phyloP scores from a whole-genome alignment of 37 sponge, comb jelly and placozoan species.

The Crambe crambe region DNA sequence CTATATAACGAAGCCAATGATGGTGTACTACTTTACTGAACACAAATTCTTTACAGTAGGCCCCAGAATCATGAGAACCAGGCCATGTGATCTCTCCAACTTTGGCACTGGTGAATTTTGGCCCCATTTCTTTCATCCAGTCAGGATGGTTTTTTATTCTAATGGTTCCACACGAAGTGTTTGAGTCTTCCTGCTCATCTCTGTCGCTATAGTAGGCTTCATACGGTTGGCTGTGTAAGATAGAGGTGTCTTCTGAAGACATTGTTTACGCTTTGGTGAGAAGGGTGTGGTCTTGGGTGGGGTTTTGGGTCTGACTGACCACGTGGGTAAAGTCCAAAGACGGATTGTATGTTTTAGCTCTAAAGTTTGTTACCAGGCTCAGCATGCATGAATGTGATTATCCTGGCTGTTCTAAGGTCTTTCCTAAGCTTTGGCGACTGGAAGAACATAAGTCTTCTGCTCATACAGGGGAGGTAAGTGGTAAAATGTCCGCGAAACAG shows the following conservation, averaged over 20 bases:
- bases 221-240: too few relatives aligned
- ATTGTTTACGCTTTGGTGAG: too few relatives aligned
- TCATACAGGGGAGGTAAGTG: conserved; percentile 66
- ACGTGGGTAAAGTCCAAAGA: too few relatives aligned
- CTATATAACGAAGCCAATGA: background rate
- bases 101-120: background rate
- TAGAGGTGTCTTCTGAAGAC: too few relatives aligned
- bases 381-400: conserved; percentile 44
- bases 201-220: background rate
- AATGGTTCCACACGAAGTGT: background rate
- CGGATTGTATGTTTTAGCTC: too few relatives aligned
- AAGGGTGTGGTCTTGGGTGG: too few relatives aligned
- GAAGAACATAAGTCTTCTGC: conserved; percentile 65
- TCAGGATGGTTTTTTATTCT: background rate
- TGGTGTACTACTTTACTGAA: conserved; percentile 5
- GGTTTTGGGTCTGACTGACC: background rate
- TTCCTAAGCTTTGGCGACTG: conserved; percentile 59
- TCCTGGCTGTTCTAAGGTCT: conserved; percentile 48
- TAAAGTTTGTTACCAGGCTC: too few relatives aligned
- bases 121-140: conserved; percentile 8
- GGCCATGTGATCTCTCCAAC: conserved; percentile 17
- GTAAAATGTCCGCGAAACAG: background rate
- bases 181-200: background rate
- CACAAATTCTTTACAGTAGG: conserved; percentile 16
- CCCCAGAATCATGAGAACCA: conserved; percentile 23